Evolutionary conservation across 2,797 vertebrate genomes (phyloP).

Genomic region (Cyprinodon diabolis): DNA sequence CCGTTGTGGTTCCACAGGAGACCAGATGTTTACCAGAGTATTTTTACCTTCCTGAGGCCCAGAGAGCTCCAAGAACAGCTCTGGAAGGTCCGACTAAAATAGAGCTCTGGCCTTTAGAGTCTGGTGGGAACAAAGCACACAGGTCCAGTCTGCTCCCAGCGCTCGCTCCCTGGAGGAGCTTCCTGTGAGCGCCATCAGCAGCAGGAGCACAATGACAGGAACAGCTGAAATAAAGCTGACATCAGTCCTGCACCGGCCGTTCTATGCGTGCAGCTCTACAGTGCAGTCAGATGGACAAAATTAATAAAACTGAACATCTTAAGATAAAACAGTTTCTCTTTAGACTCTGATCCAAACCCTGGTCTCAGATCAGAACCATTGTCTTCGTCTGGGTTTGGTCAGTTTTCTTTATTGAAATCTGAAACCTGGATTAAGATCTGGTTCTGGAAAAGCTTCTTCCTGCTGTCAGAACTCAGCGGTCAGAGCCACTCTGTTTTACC

Average conservation of each 20-base stretch:
- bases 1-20: not conserved
- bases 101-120: slow-evolving; percentile 57
- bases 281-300: not conserved
- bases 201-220: slow-evolving; percentile 56
- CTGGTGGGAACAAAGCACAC: slow-evolving; percentile 53
- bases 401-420: not conserved
- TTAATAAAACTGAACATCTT: too few species aligned
- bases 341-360: not conserved
- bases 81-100: slow-evolving; percentile 45
- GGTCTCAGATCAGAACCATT: too few species aligned
- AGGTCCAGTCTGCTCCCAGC: slow-evolving; percentile 37
- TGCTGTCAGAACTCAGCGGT: too few species aligned
- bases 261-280: not conserved
- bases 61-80: slow-evolving; percentile 32
- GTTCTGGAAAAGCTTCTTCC: too few species aligned
- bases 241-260: not conserved
- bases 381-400: too few species aligned
- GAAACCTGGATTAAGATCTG: too few species aligned
- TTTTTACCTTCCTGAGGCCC: not conserved
- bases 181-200: slow-evolving; percentile 40
- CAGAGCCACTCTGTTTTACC: too few species aligned
- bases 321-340: too few species aligned
- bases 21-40: not conserved
- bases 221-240: slow-evolving; percentile 8
- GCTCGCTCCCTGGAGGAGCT: slow-evolving; percentile 52